Base-by-base conservation (phyloP, 2,113 vertebrate genomes). In the Pelusios castaneus region DNA sequence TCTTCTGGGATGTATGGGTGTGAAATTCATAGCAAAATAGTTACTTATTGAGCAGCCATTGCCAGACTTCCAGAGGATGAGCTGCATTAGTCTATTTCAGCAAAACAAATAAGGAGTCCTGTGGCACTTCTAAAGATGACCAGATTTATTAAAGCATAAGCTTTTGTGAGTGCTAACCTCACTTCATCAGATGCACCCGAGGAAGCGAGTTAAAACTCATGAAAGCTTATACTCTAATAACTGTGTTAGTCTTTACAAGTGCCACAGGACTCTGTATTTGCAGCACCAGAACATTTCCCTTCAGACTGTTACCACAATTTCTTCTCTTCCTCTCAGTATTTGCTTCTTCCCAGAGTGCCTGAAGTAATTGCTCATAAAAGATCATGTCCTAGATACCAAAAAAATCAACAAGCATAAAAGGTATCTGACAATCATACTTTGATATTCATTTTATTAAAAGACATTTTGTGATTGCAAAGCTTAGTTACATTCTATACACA, bases 271-370 rank as follows among this genome's bases (percentile, higher is more conserved):
- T 47, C 47, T 10, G 6, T 47, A 47, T 47, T 6, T 47, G 47
- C 10, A 47, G 6, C 10, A 10, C 34, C 52, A 45, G 24, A 41
- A 10, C 3, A 45, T 49, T 31, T 24, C 4, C 0, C 0, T 34
- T 12, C 8, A 85, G 10, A 56, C 22, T 14, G 55, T 27, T 83
- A 88, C 63, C 85, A 25, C 43, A n/a, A n/a, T n/a, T n/a, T n/a
- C n/a, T n/a, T 29, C 47, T 43, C 38, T 47, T 76, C 43, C 38
- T 9, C 14, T 63, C 21, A 22, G 19, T 82, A 9, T 80, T 34
- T 38, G 25, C 14, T 10, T 87, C 43, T 86, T 60, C 88, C 24
- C 60, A n/a, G 19, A 41, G 67, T 82, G 60, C n/a, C 60, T 86
- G 2, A 80, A 43, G 5, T 38, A 83, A 31, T 31, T 88, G 60